phyloP scores from a whole-genome alignment of 53 echinoderm and acorn worm species.

The Patiria pectinifera region DNA sequence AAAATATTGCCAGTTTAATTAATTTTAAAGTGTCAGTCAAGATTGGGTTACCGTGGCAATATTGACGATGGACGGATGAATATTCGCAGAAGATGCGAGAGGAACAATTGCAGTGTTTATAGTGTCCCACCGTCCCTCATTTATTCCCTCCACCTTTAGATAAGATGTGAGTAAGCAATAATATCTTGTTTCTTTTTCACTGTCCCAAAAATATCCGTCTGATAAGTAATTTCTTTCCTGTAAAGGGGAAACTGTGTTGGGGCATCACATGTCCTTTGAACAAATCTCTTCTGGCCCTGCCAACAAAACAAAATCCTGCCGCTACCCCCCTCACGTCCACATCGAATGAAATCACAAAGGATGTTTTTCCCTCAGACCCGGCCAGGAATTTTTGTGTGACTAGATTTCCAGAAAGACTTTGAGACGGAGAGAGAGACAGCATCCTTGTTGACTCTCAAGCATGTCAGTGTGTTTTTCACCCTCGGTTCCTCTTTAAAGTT shows the following conservation, averaged over 20 bases:
- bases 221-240: too few species aligned
- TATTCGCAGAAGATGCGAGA: neutral
- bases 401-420: neutral
- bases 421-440: neutral
- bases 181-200: neutral
- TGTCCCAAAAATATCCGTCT: too few species aligned
- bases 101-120: neutral
- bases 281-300: too few species aligned
- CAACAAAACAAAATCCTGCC: neutral
- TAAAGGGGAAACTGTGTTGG: too few species aligned
- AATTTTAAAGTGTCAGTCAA: slow-evolving; percentile 5
- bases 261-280: neutral
- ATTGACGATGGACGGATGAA: neutral
- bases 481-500: slow-evolving; percentile 34
- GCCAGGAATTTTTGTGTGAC: neutral
- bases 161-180: neutral
- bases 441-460: neutral
- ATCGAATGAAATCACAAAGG: neutral
- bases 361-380: neutral
- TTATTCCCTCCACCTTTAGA: neutral
- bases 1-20: neutral
- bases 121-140: too few species aligned
- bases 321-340: neutral
- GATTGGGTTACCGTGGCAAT: slow-evolving; percentile 4
- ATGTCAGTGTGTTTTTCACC: neutral